These are phyloP conservation scores for Halcyon smyrnensis DNA, from an alignment of 2,797 vertebrate genomes.

Conservation along the genomic window DNA sequence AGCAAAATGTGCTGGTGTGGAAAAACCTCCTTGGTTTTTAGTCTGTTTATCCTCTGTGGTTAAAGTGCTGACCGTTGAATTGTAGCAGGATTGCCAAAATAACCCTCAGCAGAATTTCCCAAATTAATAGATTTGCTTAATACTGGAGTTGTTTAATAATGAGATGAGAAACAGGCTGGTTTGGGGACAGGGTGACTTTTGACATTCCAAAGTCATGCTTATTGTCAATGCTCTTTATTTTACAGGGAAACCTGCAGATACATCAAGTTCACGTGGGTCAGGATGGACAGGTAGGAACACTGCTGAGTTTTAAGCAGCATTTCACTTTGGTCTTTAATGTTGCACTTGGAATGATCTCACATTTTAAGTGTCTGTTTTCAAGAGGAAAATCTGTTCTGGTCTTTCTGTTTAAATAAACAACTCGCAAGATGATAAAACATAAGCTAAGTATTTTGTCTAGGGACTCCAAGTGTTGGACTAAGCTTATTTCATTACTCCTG, in stretches of 20 bases:
- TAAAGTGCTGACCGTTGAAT: not conserved
- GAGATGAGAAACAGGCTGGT: not conserved
- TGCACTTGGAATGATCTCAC: not conserved
- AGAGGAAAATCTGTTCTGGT: not conserved
- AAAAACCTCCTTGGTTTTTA: not conserved
- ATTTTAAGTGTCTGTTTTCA: not conserved
- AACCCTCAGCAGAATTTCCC: not conserved
- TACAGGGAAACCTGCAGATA: slow-evolving; percentile 97
- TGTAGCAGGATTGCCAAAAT: not conserved
- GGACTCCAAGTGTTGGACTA: not conserved
- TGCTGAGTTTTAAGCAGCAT: rapidly evolving
- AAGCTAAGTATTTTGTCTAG: not conserved
- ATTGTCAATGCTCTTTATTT: slow-evolving; percentile 48
- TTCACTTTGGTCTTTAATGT: not conserved
- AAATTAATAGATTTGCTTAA: not conserved
- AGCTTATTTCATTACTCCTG: not conserved
- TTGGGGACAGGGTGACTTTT: not conserved
- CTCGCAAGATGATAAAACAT: not conserved
- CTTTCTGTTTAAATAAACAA: not conserved
- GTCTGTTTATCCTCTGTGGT: not conserved
- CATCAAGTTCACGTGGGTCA: slow-evolving; percentile 98
- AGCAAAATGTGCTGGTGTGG: not conserved
- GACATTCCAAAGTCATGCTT: not conserved
- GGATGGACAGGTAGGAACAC: slow-evolving; percentile 93
- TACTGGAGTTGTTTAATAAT: not conserved